phyloP scores from a whole-genome alignment of 2,113 vertebrate genomes.

The Corvus hawaiiensis region DNA sequence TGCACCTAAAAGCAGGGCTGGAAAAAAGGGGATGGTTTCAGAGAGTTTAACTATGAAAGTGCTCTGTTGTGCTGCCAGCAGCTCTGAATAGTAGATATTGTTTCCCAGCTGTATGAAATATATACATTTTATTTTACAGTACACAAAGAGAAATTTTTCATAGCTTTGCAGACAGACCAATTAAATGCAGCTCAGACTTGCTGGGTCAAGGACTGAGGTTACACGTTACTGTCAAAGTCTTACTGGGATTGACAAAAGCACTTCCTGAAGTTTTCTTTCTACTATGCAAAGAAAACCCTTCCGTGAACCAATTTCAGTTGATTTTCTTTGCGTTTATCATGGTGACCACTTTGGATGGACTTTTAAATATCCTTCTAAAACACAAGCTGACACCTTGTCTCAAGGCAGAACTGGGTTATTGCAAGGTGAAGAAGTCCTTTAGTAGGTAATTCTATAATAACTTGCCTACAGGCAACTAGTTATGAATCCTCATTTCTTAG shows the following conservation, averaged over 20 bases:
- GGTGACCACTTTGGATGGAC: not conserved
- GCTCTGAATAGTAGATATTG: slow-evolving; percentile 49
- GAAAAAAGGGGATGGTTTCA: slow-evolving; percentile 34
- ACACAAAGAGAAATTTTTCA: slow-evolving; percentile 39
- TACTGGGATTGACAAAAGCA: slow-evolving; percentile 24
- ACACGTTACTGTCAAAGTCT: not conserved
- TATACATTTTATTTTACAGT: slow-evolving; percentile 45
- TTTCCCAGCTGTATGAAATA: slow-evolving; percentile 56
- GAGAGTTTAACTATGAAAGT: slow-evolving; percentile 44
- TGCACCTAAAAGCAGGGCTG: slow-evolving; percentile 43
- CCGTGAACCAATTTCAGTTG: not conserved
- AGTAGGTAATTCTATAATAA: not conserved
- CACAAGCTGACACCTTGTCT: not conserved
- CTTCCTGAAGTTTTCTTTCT: slow-evolving; percentile 14
- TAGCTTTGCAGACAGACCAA: slow-evolving; percentile 39
- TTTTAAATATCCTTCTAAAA: not conserved
- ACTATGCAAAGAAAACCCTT: not conserved
- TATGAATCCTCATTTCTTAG: not conserved
- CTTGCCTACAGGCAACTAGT: not conserved
- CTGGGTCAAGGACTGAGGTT: slow-evolving; percentile 36
- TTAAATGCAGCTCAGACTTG: slow-evolving; percentile 43
- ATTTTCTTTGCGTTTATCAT: not conserved
- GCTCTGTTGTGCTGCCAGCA: slow-evolving; percentile 56
- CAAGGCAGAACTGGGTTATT: not conserved
- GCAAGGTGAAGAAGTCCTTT: not conserved